Conservation (phyloP, 2,113 vertebrate species). For the Rhombomys opimus region DNA sequence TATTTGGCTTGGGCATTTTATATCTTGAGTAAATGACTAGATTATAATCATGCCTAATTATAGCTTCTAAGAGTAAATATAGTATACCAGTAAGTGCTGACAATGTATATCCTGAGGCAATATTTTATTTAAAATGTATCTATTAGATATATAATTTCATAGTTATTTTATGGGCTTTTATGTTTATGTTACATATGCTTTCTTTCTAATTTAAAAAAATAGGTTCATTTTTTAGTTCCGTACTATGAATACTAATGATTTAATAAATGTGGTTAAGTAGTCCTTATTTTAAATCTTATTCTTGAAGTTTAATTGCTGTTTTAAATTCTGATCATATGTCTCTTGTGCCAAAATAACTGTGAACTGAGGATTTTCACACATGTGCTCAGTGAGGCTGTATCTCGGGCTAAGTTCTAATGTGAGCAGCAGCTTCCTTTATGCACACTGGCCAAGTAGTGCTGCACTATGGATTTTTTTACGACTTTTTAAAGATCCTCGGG, state of each 20-base stretch:
- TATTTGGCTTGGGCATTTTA: constrained; percentile 74
- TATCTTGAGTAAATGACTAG: constrained; percentile 69
- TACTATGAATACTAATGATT: not conserved
- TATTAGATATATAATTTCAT: not conserved
- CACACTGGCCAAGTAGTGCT: not conserved
- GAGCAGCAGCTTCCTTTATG: not conserved
- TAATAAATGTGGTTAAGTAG: not conserved
- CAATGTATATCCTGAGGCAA: not conserved
- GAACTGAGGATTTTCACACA: not conserved
- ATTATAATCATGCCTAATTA: constrained; percentile 66
- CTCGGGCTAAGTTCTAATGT: not conserved
- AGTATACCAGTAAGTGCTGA: constrained; percentile 51
- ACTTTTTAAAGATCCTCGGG: not conserved
- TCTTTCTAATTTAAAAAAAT: constrained; percentile 42
- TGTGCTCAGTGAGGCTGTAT: not conserved
- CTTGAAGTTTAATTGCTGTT: constrained; percentile 29
- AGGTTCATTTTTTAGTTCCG: constrained; percentile 21
- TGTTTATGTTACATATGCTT: not conserved
- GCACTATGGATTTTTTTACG: not conserved
- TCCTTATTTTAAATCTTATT: constrained; percentile 18
- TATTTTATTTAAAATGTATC: constrained; percentile 34
- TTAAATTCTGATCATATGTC: not conserved
- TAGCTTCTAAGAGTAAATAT: constrained; percentile 5
- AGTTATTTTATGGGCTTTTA: not conserved
- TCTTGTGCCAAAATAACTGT: not conserved